Evolutionary conservation across 2,888 invertebrate genomes (phyloP).

Genomic region (Erannis defoliaria): DNA sequence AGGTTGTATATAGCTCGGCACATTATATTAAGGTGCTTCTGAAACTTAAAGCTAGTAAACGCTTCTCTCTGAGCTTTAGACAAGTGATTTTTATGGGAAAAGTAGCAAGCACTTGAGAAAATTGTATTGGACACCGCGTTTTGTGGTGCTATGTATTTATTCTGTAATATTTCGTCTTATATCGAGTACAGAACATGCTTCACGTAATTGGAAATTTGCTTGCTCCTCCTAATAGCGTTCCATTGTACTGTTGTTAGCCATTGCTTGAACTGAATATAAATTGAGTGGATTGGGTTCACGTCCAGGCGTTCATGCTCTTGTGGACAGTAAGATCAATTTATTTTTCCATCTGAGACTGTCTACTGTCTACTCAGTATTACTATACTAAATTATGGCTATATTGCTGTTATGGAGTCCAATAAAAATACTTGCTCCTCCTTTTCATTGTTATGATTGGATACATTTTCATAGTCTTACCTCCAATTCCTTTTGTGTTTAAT

Average conservation of each 20-base stretch:
- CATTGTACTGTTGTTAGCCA: slow-evolving; percentile 54
- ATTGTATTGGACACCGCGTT: neutral
- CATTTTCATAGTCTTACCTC: neutral
- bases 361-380: no score
- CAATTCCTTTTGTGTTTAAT: no score
- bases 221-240: slow-evolving; percentile 55
- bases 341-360: slow-evolving; percentile 46
- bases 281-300: slow-evolving; percentile 59
- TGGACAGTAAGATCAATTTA: slow-evolving; percentile 60
- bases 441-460: neutral
- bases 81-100: no score
- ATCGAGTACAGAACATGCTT: slow-evolving; percentile 12
- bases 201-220: slow-evolving; percentile 14
- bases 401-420: neutral
- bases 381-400: no score
- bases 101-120: no score
- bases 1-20: no score
- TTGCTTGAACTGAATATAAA: slow-evolving; percentile 63
- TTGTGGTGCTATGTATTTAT: neutral
- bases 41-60: no score
- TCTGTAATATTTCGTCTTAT: neutral
- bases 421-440: neutral
- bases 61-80: no score
- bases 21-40: no score
- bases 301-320: slow-evolving; percentile 52